Evolutionary conservation across 2,113 vertebrate genomes (phyloP), one percentile per base, ranked within the genome.

Genomic region (Bubo bubo): DNA sequence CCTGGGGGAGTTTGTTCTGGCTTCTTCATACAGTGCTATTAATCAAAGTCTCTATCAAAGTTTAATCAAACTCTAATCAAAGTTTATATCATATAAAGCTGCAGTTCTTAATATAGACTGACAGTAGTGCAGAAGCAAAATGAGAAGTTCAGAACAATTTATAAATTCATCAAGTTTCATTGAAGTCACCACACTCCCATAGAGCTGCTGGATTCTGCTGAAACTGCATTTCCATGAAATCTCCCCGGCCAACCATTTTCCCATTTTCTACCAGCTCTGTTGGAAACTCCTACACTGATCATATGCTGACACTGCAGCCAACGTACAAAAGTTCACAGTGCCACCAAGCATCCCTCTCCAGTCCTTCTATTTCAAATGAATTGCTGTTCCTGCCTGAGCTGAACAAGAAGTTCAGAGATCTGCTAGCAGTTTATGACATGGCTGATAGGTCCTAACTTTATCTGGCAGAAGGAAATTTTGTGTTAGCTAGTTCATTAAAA

Each of bases 1-100:
- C 58, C 58, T 94, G 45, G 53, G 39, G 53, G 70, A 34, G 17
- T 50, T 96, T 76, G 53, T 90, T 92, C 81, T 93, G 66, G 59
- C 58, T 95, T 92, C 67, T 95, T 62, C 22, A 41, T 93, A 88
- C 63, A 86, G 53, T 82, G 28, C 39, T 76, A 53, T 90, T 86
- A 95, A 93, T 94, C 93, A 85, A 95, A 96, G 66, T 92, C 53
- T 86, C 53, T 76, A 96, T 94, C 90, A 93, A 95, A 96, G 52
- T 91, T 97, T 95, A 91, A 96, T 95, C 83, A 88, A 96, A 94
- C 77, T 79, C 81, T 94, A 90, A 90, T 86, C 79, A 90, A 91
- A 96, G 75, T 77, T 95, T 92, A 66, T 86, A 64, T 81, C 72
- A 49, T 41, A 86, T 39, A 72, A 93, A 82, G 49, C 56, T 85